These are phyloP conservation scores for Neofelis nebulosa DNA, from an alignment of 2,113 vertebrate genomes.

Conservation along the genomic window DNA sequence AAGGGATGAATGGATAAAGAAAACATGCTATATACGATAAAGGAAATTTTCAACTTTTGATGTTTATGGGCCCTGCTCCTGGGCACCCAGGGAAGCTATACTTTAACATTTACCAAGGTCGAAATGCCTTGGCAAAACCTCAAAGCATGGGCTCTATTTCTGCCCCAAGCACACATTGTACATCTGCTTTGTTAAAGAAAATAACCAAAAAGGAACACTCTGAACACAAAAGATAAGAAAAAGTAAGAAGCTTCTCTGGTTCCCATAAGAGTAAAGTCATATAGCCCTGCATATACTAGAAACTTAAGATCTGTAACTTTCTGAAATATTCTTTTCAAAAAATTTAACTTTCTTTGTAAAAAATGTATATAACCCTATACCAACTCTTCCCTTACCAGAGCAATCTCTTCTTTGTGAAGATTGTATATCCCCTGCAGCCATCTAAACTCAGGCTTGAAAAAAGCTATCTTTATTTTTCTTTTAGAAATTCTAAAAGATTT, in stretches of 20 bases:
- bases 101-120: not conserved
- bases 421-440: not conserved
- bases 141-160: not conserved
- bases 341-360: not conserved
- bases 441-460: not conserved
- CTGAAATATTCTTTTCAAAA: not conserved
- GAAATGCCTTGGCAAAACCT: not conserved
- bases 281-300: not conserved
- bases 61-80: not conserved
- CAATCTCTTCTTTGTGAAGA: not conserved
- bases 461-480: not conserved
- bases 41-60: not conserved
- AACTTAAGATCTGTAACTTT: not conserved
- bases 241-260: not conserved
- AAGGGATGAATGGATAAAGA: not conserved
- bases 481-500: not conserved
- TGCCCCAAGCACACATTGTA: not conserved
- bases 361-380: not conserved
- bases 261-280: not conserved
- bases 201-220: not conserved
- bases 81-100: not conserved
- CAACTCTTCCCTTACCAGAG: not conserved
- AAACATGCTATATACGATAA: not conserved
- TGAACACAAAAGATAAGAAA: not conserved
- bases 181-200: not conserved